A percentile compares a stretch with the other conserved stretches of the same genome.
Evolutionary conservation across 2,888 invertebrate genomes (phyloP).

Genomic region (Torymus tubicola): DNA sequence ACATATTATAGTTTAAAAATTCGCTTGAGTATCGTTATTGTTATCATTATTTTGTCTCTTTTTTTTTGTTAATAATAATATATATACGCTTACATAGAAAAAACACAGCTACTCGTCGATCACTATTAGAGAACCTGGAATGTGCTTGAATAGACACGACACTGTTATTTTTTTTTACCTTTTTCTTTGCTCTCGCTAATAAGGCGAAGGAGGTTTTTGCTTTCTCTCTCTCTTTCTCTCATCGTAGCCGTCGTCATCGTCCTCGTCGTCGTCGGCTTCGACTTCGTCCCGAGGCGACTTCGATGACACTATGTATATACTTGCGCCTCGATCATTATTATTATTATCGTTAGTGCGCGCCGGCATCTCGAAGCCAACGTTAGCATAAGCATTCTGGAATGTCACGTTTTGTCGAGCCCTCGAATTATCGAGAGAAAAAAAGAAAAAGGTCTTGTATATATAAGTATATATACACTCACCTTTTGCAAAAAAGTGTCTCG

Average conservation of each 20-base stretch:
- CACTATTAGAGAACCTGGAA: conserved; percentile 55
- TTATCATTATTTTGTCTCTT: conserved; percentile 22
- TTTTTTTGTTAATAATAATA: too few relatives aligned
- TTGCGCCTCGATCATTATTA: conserved; percentile 14
- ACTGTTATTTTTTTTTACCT: conserved; percentile 32
- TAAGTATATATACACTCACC: neutral
- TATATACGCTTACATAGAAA: conserved; percentile 54
- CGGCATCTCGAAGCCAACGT: conserved; percentile 43
- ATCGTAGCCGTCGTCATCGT: too few relatives aligned
- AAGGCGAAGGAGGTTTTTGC: conserved; percentile 34
- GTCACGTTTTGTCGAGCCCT: conserved; percentile 29
- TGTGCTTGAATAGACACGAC: conserved; percentile 42
- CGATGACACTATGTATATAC: too few relatives aligned
- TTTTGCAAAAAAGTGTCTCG: neutral
- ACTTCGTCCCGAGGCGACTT: neutral
- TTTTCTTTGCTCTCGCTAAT: conserved; percentile 37
- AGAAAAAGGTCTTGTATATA: too few relatives aligned
- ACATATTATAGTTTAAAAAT: conserved; percentile 43
- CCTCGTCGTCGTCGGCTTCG: neutral
- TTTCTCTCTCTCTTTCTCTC: conserved; percentile 14
- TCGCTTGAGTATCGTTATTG: conserved; percentile 50
- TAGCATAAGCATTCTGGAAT: conserved; percentile 33
- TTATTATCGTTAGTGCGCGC: conserved; percentile 22
- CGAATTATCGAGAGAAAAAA: conserved; percentile 10
- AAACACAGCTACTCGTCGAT: conserved; percentile 60